Evolutionary conservation across 2,113 vertebrate genomes (phyloP).

Genomic region (Oriolus oriolus): DNA sequence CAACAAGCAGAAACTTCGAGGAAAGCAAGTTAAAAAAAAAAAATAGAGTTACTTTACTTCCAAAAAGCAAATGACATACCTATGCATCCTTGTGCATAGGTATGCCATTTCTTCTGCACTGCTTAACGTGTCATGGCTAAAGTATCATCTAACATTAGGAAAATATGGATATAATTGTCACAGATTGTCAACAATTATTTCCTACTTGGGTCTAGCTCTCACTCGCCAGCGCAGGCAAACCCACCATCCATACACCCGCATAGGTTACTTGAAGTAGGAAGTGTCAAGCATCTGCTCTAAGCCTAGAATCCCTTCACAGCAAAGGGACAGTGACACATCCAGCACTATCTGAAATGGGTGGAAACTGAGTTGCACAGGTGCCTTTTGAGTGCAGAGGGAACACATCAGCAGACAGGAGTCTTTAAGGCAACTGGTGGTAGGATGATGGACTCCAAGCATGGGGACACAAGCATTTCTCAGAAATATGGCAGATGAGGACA

Average conservation of each 20-base stretch:
- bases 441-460: not conserved
- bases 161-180: not conserved
- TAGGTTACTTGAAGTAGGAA: not conserved
- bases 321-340: not conserved
- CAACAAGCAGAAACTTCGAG: not conserved
- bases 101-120: not conserved
- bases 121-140: not conserved
- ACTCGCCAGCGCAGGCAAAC: not conserved
- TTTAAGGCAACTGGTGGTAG: not conserved
- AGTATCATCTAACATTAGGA: not conserved
- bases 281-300: not conserved
- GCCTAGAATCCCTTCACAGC: not conserved
- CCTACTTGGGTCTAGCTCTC: not conserved
- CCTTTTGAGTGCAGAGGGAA: not conserved
- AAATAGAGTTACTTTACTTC: not conserved
- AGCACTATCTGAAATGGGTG: not conserved
- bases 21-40: not conserved
- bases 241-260: not conserved
- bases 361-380: not conserved
- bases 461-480: not conserved
- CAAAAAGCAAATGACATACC: not conserved
- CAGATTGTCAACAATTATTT: not conserved
- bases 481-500: not conserved
- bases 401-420: not conserved
- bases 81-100: accelerated